Conservation (phyloP, 2,888 invertebrate genomes). For the Ectobius pallidus region DNA sequence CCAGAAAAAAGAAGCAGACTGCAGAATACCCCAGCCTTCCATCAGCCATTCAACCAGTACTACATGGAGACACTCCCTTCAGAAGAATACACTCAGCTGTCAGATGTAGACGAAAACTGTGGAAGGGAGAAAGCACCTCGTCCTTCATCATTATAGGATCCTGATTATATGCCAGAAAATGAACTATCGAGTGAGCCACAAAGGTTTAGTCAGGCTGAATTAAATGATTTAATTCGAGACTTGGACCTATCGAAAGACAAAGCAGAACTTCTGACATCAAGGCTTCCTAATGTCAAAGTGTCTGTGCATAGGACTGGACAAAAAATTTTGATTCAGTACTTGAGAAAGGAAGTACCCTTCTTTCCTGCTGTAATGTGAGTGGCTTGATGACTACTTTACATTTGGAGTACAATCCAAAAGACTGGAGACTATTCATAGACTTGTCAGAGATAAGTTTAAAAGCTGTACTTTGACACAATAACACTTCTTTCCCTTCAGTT, state of each 20-base stretch:
- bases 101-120: slow-evolving; percentile 5
- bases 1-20: background rate
- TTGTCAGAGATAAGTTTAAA: background rate
- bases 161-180: background rate
- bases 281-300: slow-evolving; percentile 5
- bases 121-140: background rate
- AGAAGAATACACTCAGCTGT: background rate
- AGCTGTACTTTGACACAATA: slow-evolving; percentile 22
- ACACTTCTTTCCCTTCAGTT: slow-evolving; percentile 35
- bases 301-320: background rate
- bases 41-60: background rate
- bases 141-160: background rate
- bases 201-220: background rate
- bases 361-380: slow-evolving; percentile 10
- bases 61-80: background rate
- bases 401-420: background rate
- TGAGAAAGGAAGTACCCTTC: background rate
- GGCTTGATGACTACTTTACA: background rate
- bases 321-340: background rate
- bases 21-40: background rate
- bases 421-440: slow-evolving; percentile 12
- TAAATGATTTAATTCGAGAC: background rate
- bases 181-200: background rate
- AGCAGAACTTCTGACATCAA: slow-evolving; percentile 1
- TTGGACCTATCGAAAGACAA: background rate